Evolutionary conservation across 2,888 invertebrate species (phyloP).

Genomic region (Ligdia adustata): DNA sequence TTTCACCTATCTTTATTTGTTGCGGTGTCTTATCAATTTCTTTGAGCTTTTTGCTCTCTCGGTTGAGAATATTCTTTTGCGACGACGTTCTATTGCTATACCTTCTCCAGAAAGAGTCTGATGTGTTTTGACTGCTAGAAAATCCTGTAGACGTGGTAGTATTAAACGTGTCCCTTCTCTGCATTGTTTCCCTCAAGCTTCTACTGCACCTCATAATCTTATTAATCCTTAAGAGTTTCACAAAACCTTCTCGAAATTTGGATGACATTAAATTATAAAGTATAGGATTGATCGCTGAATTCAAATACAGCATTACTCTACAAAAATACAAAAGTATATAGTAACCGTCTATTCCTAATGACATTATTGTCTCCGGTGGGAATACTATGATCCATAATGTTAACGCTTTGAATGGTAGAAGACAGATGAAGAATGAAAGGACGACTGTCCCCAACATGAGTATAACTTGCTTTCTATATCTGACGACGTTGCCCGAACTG

Average conservation of each 20-base stretch:
- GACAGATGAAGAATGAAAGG: constrained; percentile 94
- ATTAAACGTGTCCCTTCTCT: constrained; percentile 87
- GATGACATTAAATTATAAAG: constrained; percentile 96
- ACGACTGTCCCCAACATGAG: constrained; percentile 96
- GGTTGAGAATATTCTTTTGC: constrained; percentile 64
- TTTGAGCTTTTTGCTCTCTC: constrained; percentile 67
- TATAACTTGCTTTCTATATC: constrained; percentile 92
- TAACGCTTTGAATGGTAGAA: constrained; percentile 94
- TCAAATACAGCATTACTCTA: constrained; percentile 94
- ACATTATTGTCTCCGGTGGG: constrained; percentile 86
- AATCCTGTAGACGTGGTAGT: constrained; percentile 86
- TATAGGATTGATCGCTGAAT: constrained; percentile 96
- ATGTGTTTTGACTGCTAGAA: constrained; percentile 83
- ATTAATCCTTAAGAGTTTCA: constrained; percentile 84
- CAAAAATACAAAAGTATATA: constrained; percentile 93
- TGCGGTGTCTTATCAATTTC: constrained; percentile 55
- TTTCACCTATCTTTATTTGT: constrained; percentile 72
- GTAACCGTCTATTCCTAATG: constrained; percentile 91
- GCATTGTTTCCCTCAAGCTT: constrained; percentile 79
- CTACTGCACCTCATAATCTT: constrained; percentile 74
- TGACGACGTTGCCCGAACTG: constrained; percentile 83
- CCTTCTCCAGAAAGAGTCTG: constrained; percentile 86
- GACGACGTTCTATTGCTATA: constrained; percentile 82
- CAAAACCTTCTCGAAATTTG: constrained; percentile 93
- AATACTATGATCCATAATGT: constrained; percentile 94